Conservation (phyloP, 2,797 vertebrate species). For the Okamejei kenojei region DNA sequence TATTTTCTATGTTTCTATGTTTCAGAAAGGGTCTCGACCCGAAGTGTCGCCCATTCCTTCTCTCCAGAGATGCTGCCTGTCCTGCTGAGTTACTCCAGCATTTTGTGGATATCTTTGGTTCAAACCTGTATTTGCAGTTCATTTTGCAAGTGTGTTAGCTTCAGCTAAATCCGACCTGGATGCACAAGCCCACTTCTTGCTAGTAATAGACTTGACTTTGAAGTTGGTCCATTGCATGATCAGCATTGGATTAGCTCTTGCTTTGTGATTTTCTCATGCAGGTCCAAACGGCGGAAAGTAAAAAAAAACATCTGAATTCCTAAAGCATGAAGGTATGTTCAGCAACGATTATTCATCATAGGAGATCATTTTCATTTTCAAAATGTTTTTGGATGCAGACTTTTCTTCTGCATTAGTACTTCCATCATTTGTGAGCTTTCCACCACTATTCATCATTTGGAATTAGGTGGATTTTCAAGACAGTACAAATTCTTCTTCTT, state of each 20-base stretch:
- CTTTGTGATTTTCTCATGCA: neutral
- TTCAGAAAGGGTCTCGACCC: no score
- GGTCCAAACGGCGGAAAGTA: neutral
- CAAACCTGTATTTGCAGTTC: no score
- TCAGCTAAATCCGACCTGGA: neutral
- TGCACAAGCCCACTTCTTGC: neutral
- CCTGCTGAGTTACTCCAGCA: no score
- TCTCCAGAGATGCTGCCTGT: no score
- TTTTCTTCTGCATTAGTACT: neutral
- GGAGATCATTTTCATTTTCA: neutral
- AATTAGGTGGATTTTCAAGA: conserved; percentile 8
- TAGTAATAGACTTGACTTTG: neutral
- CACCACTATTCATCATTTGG: conserved; percentile 7
- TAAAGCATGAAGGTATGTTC: neutral
- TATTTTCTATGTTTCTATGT: no score
- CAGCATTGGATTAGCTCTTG: neutral
- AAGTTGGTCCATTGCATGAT: neutral
- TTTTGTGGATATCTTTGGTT: no score
- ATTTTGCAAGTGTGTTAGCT: no score
- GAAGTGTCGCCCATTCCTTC: no score
- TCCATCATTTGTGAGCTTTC: neutral
- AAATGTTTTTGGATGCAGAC: neutral
- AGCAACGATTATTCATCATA: neutral
- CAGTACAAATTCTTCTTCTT: conserved; percentile 17
- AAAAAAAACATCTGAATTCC: neutral